phyloP scores from a whole-genome alignment of 92 coral and sea anemone genomes.

The Epizoanthus illoricatus region DNA sequence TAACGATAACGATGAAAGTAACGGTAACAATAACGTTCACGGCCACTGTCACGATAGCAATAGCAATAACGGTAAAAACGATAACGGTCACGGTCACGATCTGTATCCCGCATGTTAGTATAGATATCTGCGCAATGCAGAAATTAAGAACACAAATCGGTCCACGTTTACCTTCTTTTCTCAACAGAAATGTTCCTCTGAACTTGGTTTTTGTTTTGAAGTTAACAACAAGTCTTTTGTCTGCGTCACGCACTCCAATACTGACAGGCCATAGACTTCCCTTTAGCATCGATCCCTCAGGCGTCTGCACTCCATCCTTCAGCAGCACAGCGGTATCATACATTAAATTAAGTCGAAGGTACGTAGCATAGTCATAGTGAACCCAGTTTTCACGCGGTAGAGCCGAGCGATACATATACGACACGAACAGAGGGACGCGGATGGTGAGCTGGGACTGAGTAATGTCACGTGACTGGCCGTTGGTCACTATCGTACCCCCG shows the following conservation, averaged over 20 bases:
- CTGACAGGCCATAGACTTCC: constrained; percentile 90
- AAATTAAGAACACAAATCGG: background rate
- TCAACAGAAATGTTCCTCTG: constrained; percentile 75
- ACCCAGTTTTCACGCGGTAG: constrained; percentile 79
- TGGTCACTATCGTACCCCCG: constrained; percentile 72
- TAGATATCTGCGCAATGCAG: background rate
- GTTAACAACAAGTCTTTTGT: constrained; percentile 86
- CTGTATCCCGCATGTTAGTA: too few relatives aligned
- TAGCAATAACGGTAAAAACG: background rate
- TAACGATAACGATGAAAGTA: background rate
- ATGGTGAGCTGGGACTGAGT: constrained; percentile 90
- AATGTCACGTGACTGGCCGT: constrained; percentile 71
- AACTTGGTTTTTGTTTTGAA: constrained; percentile 94
- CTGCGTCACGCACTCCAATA: constrained; percentile 73
- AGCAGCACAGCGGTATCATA: constrained; percentile 97
- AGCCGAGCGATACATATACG: constrained; percentile 81
- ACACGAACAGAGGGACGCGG: constrained; percentile 90
- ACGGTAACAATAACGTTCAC: background rate
- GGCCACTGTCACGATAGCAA: background rate
- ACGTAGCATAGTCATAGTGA: constrained; percentile 90
- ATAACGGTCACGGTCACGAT: background rate
- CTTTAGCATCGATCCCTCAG: constrained; percentile 75
- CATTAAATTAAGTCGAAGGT: constrained; percentile 81
- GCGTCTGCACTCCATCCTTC: constrained; percentile 94
- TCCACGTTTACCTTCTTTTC: constrained; percentile 63